Percentiles rank a stretch among this genome's conserved stretches.
phyloP scores from a whole-genome alignment of 2,113 vertebrate species.

The Malurus melanocephalus region DNA sequence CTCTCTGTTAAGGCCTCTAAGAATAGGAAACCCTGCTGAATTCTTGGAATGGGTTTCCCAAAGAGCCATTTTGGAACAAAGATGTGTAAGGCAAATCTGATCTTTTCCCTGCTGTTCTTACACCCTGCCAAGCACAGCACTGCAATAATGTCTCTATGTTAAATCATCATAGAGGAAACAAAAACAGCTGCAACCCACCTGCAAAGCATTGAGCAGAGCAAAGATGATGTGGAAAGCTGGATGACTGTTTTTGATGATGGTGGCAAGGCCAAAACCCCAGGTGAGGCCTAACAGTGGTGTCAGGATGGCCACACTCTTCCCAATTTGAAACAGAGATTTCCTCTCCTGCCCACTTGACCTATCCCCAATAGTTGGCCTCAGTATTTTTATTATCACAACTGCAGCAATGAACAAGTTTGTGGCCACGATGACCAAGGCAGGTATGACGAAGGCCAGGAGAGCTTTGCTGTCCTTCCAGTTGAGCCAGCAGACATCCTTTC shows the following conservation, averaged over 20 bases:
- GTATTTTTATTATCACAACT: conserved; percentile 86
- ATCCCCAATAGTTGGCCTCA: conserved; percentile 76
- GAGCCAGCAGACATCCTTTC: conserved; percentile 77
- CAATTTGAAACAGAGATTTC: conserved; percentile 67
- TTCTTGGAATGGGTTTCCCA: neutral
- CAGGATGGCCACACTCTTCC: conserved; percentile 75
- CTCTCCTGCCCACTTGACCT: conserved; percentile 68
- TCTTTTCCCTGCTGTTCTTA: neutral
- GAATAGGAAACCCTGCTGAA: neutral
- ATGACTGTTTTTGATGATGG: neutral
- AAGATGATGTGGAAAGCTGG: conserved; percentile 68
- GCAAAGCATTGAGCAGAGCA: conserved; percentile 70
- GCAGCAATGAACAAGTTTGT: conserved; percentile 80
- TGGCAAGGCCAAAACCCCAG: conserved; percentile 75
- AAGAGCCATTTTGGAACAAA: neutral
- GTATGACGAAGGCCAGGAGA: conserved; percentile 80
- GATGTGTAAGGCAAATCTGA: neutral
- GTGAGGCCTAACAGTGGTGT: conserved; percentile 76
- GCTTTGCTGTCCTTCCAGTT: conserved; percentile 76
- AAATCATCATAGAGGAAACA: neutral
- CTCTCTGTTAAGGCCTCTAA: neutral
- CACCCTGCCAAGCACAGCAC: neutral
- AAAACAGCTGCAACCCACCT: conserved; percentile 59
- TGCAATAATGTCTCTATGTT: neutral
- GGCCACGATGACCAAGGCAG: conserved; percentile 78